Evolutionary conservation across 53 echinoderm and acorn worm genomes (phyloP).

Genomic region (Mesocentrotus franciscanus): DNA sequence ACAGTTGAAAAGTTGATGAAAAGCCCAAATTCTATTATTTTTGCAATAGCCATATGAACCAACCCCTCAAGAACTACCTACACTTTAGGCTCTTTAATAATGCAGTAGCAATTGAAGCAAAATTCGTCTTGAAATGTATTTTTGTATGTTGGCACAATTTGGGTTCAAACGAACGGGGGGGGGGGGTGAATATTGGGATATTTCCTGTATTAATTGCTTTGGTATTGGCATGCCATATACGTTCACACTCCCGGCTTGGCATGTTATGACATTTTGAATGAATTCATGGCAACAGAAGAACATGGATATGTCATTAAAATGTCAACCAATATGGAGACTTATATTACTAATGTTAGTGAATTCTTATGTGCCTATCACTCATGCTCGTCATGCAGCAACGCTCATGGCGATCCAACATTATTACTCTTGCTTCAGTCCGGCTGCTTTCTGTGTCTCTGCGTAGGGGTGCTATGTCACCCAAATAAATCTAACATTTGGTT

Average conservation of each 20-base stretch:
- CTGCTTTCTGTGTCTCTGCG: too few species aligned
- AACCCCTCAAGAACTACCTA: too few species aligned
- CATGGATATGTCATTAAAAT: neutral
- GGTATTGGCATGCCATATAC: neutral
- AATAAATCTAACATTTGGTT: too few species aligned
- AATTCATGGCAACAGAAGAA: neutral
- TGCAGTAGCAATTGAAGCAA: too few species aligned
- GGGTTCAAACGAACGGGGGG: neutral
- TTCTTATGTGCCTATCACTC: neutral
- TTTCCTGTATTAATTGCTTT: neutral
- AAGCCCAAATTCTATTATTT: too few species aligned
- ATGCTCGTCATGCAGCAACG: neutral
- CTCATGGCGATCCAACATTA: neutral
- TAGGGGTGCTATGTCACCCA: too few species aligned
- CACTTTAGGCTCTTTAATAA: too few species aligned
- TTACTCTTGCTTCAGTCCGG: neutral
- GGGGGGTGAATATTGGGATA: neutral
- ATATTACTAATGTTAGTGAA: neutral
- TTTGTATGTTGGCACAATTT: neutral
- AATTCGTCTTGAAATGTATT: too few species aligned
- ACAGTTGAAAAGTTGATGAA: too few species aligned
- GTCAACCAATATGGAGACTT: neutral
- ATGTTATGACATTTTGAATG: constrained; percentile 27
- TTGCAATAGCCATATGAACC: too few species aligned
- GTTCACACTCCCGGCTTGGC: neutral